A percentile compares a stretch with the other conserved stretches of the same genome.
Conservation (phyloP, 2,888 invertebrate genomes). For the Apamea crenata region DNA sequence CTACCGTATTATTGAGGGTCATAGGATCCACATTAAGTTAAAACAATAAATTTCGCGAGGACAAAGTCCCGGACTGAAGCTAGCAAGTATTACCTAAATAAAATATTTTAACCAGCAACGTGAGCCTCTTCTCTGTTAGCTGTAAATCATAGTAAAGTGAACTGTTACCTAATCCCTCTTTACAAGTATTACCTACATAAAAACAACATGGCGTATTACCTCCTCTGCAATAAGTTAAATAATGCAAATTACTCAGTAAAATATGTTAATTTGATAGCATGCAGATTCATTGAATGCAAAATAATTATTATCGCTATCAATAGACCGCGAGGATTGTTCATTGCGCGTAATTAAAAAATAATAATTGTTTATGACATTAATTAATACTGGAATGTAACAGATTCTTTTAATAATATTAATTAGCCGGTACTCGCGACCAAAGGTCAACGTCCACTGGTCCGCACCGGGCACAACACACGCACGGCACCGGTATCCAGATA, state of each 20-base stretch:
- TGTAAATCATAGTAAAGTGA: background rate
- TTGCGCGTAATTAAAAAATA: conserved; percentile 10
- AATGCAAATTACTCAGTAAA: conserved; percentile 10
- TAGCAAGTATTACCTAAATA: background rate
- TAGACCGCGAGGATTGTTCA: background rate
- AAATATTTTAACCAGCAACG: background rate
- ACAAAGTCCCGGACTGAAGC: background rate
- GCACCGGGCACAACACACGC: background rate
- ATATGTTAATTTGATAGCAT: conserved; percentile 29
- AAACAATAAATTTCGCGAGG: background rate
- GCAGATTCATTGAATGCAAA: conserved; percentile 27
- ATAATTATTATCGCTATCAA: conserved; percentile 33
- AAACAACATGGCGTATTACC: background rate
- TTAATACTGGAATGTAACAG: background rate
- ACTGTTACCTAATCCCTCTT: background rate
- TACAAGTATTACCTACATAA: background rate
- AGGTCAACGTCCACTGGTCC: background rate
- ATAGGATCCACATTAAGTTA: background rate
- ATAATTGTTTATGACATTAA: background rate
- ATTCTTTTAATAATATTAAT: background rate
- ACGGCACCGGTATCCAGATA: background rate
- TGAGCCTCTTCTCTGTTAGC: background rate
- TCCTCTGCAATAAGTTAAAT: background rate
- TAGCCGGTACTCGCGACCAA: background rate
- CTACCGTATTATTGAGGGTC: background rate